Percentiles rank a stretch among this genome's conserved stretches.
Conservation (phyloP, 1,140 invertebrate species). For the Plectrocnemia conspersa region DNA sequence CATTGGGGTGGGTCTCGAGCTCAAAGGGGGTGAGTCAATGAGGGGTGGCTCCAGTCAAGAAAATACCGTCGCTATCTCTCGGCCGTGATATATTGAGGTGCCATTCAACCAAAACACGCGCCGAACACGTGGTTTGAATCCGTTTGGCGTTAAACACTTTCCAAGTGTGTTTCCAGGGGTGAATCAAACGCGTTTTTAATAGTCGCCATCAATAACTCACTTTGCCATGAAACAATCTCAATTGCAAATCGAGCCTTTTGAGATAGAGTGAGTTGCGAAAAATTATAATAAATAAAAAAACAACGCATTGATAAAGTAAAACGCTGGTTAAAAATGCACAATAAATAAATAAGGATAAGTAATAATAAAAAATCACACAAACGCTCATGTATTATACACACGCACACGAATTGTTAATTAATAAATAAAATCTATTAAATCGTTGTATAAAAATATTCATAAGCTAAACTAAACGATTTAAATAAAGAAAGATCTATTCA, state of each 20-base stretch:
- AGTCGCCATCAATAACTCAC: slow-evolving; percentile 51
- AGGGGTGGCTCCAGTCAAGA: too few species aligned
- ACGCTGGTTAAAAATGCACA: slow-evolving; percentile 9
- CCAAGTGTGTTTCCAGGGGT: slow-evolving; percentile 24
- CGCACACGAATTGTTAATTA: too few species aligned
- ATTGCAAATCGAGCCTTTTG: slow-evolving; percentile 52
- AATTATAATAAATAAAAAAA: background rate
- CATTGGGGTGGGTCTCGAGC: background rate
- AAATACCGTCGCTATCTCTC: slow-evolving; percentile 17
- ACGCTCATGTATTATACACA: too few species aligned
- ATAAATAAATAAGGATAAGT: background rate
- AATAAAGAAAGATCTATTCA: background rate
- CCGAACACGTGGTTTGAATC: slow-evolving; percentile 33
- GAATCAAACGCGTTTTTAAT: slow-evolving; percentile 51
- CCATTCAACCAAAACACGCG: slow-evolving; percentile 28
- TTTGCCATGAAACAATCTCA: slow-evolving; percentile 45
- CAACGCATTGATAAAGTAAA: slow-evolving; percentile 8
- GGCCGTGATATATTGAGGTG: slow-evolving; percentile 33
- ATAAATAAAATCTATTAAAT: too few species aligned
- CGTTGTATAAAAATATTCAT: background rate
- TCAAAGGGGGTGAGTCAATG: slow-evolving; percentile 17
- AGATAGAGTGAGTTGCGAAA: slow-evolving; percentile 27
- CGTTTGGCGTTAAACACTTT: slow-evolving; percentile 30
- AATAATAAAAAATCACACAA: background rate
- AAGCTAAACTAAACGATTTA: too few species aligned